phyloP scores from a whole-genome alignment of 2,888 invertebrate genomes.

The Alentia gelatinosa region DNA sequence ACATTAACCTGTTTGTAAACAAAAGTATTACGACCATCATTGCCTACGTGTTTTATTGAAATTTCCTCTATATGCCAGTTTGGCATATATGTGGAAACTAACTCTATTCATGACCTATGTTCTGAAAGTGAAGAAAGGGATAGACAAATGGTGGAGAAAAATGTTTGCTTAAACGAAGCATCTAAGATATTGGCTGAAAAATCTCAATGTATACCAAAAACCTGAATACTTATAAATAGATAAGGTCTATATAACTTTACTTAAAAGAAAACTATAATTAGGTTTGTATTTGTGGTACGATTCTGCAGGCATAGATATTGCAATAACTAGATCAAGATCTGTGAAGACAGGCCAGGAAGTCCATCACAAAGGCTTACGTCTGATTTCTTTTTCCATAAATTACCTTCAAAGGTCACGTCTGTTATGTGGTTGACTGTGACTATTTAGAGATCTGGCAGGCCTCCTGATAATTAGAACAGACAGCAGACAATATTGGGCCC shows the following conservation, averaged over 20 bases:
- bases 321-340: neutral
- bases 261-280: neutral
- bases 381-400: neutral
- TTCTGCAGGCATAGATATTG: neutral
- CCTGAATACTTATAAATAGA: neutral
- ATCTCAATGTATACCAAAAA: too few species aligned
- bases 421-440: neutral
- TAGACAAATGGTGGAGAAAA: too few species aligned
- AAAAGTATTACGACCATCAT: neutral
- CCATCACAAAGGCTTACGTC: neutral
- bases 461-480: neutral
- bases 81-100: neutral
- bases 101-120: too few species aligned
- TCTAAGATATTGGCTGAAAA: too few species aligned
- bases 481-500: neutral
- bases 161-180: too few species aligned
- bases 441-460: neutral
- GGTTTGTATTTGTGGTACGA: neutral
- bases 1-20: conserved; percentile 11
- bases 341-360: neutral
- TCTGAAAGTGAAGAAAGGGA: too few species aligned
- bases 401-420: neutral
- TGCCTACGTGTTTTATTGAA: neutral
- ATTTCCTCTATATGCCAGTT: neutral
- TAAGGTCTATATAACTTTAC: neutral